A percentile compares a stretch with the other conserved stretches of the same genome.
Evolutionary conservation across 2,113 vertebrate genomes (phyloP).

Genomic region (Ammodramus savannarum): DNA sequence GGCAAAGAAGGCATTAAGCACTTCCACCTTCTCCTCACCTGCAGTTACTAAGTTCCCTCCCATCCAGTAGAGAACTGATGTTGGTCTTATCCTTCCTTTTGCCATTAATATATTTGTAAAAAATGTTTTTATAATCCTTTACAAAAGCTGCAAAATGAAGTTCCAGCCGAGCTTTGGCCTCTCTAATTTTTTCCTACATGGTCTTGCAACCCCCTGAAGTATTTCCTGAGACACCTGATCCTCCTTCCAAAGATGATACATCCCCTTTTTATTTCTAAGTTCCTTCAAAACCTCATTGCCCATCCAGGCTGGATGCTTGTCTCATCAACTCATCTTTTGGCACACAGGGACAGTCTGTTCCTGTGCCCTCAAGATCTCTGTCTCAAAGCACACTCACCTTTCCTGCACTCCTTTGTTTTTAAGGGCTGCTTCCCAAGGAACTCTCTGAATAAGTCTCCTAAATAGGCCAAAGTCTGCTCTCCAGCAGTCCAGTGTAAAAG

Average conservation of each 20-base stretch:
- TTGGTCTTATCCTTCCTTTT: background rate
- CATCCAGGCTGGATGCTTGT: background rate
- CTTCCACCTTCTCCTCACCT: background rate
- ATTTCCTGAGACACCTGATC: background rate
- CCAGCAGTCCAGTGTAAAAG: fast-evolving
- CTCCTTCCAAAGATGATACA: background rate
- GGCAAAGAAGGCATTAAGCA: background rate
- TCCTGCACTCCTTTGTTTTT: background rate
- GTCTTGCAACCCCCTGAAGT: background rate
- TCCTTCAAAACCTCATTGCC: background rate
- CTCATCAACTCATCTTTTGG: fast-evolving
- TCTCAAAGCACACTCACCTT: background rate
- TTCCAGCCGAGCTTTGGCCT: background rate
- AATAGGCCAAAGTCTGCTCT: background rate
- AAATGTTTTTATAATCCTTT: background rate
- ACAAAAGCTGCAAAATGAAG: background rate
- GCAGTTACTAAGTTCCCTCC: background rate
- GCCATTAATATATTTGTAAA: background rate
- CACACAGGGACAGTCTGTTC: background rate
- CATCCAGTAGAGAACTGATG: background rate
- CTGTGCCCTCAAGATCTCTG: background rate
- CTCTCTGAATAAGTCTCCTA: background rate
- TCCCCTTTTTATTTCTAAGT: background rate
- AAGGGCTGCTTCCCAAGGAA: background rate
- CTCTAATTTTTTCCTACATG: background rate